Percentiles rank a stretch among this genome's conserved stretches.
phyloP scores from a whole-genome alignment of 1,140 invertebrate species.

The Drosophila kohkoa region DNA sequence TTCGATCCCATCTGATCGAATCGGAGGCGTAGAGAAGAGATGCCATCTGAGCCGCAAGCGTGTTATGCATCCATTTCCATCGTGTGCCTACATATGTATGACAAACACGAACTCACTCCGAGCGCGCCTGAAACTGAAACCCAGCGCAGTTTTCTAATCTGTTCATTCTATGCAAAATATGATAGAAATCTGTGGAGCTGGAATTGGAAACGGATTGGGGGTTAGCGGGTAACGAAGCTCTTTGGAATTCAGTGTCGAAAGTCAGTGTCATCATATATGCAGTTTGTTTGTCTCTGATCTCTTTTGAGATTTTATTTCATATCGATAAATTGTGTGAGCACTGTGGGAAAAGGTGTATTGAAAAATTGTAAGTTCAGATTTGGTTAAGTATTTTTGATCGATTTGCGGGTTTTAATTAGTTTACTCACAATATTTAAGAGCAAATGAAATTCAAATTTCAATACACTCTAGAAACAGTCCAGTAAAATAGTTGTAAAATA shows the following conservation, averaged over 20 bases:
- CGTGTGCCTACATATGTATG: slow-evolving; percentile 56
- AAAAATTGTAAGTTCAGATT: background rate
- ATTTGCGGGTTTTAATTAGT: too few relatives aligned
- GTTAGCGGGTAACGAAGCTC: slow-evolving; percentile 10
- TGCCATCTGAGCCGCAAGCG: slow-evolving; percentile 20
- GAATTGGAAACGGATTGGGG: background rate
- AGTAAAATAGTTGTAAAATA: too few relatives aligned
- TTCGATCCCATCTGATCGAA: slow-evolving; percentile 11
- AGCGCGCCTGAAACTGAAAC: slow-evolving; percentile 19
- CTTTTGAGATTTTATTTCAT: slow-evolving; percentile 16
- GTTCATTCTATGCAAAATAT: slow-evolving; percentile 80
- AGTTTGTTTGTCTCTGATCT: slow-evolving; percentile 41
- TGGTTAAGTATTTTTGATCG: too few relatives aligned
- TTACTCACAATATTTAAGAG: too few relatives aligned
- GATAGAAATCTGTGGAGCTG: slow-evolving; percentile 66
- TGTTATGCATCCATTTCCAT: slow-evolving; percentile 9
- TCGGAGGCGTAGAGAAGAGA: slow-evolving; percentile 1
- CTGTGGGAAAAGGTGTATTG: slow-evolving; percentile 16
- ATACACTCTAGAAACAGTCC: too few relatives aligned
- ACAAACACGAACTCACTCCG: slow-evolving; percentile 21
- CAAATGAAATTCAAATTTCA: too few relatives aligned
- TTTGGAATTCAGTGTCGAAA: slow-evolving; percentile 70
- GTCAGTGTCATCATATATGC: slow-evolving; percentile 65
- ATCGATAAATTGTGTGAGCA: slow-evolving; percentile 31
- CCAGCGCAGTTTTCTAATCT: slow-evolving; percentile 44